These are phyloP conservation scores for Chouioia cunea DNA, from an alignment of 2,888 invertebrate genomes.

Conservation along the genomic window DNA sequence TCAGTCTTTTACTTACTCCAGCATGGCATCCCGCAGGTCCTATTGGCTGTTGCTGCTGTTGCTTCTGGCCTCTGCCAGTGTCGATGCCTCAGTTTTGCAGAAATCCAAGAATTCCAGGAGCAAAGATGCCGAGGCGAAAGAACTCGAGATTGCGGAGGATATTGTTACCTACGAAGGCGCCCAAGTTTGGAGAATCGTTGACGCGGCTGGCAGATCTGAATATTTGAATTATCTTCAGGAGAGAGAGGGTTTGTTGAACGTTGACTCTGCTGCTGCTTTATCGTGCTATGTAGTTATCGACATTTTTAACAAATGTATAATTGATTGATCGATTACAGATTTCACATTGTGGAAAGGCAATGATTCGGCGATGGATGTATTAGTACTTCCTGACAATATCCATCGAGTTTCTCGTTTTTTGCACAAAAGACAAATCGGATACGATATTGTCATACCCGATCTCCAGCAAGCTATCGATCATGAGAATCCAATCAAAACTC, in stretches of 20 bases:
- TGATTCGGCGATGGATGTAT: conserved; percentile 75
- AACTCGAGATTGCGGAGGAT: conserved; percentile 61
- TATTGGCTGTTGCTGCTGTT: conserved; percentile 6
- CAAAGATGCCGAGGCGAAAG: conserved; percentile 44
- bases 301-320: neutral
- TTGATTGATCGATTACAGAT: conserved; percentile 66
- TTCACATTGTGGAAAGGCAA: conserved; percentile 78
- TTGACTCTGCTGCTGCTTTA: conserved; percentile 14
- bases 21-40: conserved; percentile 44
- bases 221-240: conserved; percentile 70
- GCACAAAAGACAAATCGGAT: conserved; percentile 75
- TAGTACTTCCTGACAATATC: conserved; percentile 78
- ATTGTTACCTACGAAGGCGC: conserved; percentile 79
- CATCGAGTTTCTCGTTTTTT: conserved; percentile 76
- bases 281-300: neutral
- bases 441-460: conserved; percentile 81
- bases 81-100: conserved; percentile 1
- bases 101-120: conserved; percentile 16
- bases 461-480: conserved; percentile 83
- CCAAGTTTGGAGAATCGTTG: conserved; percentile 80
- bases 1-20: conserved; percentile 53
- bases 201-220: conserved; percentile 71
- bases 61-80: conserved; percentile 35
- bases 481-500: conserved; percentile 77
- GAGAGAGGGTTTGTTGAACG: conserved; percentile 69